These are phyloP conservation scores for Calameuta pallipes DNA, from an alignment of 2,888 invertebrate genomes.

Conservation along the genomic window DNA sequence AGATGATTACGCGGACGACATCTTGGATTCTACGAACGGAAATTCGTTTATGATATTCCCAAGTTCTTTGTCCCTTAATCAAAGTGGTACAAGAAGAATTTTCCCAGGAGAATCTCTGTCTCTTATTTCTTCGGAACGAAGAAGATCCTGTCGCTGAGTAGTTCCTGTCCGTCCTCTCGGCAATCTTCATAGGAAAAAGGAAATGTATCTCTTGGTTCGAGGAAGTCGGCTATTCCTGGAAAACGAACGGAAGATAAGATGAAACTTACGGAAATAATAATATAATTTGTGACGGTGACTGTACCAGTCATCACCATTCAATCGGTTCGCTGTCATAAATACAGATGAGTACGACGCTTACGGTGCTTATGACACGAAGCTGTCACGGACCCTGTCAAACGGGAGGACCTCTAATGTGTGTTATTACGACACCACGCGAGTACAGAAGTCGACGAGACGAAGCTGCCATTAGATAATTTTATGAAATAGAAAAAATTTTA, in stretches of 20 bases:
- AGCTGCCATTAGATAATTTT: background rate
- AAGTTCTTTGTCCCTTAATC: too few species aligned
- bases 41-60: too few species aligned
- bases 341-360: background rate
- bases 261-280: conserved; percentile 11
- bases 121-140: too few species aligned
- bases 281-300: background rate
- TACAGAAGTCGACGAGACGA: background rate
- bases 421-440: background rate
- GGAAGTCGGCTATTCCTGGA: background rate
- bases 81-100: too few species aligned
- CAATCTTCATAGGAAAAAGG: too few species aligned
- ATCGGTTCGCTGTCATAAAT: conserved; percentile 4
- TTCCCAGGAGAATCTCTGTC: too few species aligned
- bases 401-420: background rate
- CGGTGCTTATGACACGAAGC: background rate
- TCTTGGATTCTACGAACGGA: too few species aligned
- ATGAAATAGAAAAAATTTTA: background rate
- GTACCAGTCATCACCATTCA: background rate
- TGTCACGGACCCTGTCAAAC: background rate
- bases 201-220: too few species aligned
- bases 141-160: too few species aligned
- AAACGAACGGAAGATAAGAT: conserved; percentile 6
- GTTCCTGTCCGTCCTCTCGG: too few species aligned
- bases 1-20: too few species aligned